Conservation (phyloP, 1,140 invertebrate species). For the Diachasma alloeum region DNA sequence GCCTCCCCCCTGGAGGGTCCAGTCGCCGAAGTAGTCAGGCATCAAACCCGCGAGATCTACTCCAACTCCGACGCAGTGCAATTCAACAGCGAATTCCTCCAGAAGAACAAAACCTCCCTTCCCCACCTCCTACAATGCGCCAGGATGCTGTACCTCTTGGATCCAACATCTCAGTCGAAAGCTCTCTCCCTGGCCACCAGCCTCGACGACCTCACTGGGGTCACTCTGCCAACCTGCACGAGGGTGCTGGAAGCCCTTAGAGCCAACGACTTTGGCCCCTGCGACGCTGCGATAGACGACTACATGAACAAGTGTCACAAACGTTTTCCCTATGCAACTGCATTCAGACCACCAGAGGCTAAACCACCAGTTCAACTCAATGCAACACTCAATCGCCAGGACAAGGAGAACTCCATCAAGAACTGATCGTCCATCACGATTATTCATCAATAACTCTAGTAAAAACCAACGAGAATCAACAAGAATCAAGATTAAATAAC, state of each 20-base stretch:
- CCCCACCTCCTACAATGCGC: constrained; percentile 77
- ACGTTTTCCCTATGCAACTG: constrained; percentile 78
- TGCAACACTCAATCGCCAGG: constrained; percentile 51
- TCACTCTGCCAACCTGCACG: constrained; percentile 76
- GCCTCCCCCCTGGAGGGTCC: constrained; percentile 65
- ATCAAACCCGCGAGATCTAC: constrained; percentile 73
- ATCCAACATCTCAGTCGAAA: constrained; percentile 68
- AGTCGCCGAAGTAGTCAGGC: constrained; percentile 79
- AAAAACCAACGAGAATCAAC: neutral
- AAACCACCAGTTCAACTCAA: constrained; percentile 13
- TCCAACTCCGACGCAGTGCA: constrained; percentile 68
- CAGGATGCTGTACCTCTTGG: constrained; percentile 75
- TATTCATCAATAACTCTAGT: constrained; percentile 38
- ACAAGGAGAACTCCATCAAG: constrained; percentile 61
- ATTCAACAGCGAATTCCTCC: constrained; percentile 78
- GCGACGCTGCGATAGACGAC: constrained; percentile 72
- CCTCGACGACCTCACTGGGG: constrained; percentile 68
- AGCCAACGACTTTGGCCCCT: constrained; percentile 80
- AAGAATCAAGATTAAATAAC: constrained; percentile 41
- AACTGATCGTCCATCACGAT: constrained; percentile 58
- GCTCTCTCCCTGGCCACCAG: constrained; percentile 72
- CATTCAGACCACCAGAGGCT: constrained; percentile 69
- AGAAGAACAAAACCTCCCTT: constrained; percentile 70
- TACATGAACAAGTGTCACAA: constrained; percentile 77
- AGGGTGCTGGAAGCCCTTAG: constrained; percentile 79